phyloP scores from a whole-genome alignment of 2,113 vertebrate genomes.

The Meleagris gallopavo region DNA sequence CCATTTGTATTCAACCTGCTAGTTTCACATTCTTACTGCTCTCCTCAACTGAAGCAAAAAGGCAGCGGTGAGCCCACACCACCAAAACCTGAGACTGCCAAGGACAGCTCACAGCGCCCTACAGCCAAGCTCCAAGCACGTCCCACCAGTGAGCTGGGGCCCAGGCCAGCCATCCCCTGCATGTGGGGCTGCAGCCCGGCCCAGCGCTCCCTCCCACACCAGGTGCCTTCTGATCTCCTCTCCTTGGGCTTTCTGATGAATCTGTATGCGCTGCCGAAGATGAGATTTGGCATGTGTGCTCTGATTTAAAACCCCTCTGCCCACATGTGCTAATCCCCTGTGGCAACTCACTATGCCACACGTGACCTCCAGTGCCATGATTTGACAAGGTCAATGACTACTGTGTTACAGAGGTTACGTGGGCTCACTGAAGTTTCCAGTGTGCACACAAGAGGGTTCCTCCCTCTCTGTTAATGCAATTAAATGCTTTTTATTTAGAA shows the following conservation, averaged over 20 bases:
- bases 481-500: slow-evolving; percentile 58
- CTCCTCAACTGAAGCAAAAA: not conserved
- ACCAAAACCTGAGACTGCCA: not conserved
- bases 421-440: not conserved
- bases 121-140: not conserved
- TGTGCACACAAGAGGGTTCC: not conserved
- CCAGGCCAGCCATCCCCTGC: not conserved
- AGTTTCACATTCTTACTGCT: not conserved
- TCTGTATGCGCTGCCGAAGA: not conserved
- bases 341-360: slow-evolving; percentile 55
- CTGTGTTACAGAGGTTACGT: slow-evolving; percentile 32
- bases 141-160: not conserved
- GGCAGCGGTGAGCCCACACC: not conserved
- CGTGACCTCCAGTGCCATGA: slow-evolving; percentile 39
- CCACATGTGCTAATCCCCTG: slow-evolving; percentile 67
- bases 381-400: slow-evolving; percentile 60
- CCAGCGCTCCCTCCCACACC: not conserved
- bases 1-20: not conserved
- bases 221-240: not conserved
- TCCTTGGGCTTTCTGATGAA: not conserved
- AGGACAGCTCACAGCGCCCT: not conserved
- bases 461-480: slow-evolving; percentile 29
- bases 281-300: not conserved
- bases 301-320: slow-evolving; percentile 25
- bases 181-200: not conserved